phyloP scores from a whole-genome alignment of 2,113 vertebrate genomes.

The Hystrix brachyura region DNA sequence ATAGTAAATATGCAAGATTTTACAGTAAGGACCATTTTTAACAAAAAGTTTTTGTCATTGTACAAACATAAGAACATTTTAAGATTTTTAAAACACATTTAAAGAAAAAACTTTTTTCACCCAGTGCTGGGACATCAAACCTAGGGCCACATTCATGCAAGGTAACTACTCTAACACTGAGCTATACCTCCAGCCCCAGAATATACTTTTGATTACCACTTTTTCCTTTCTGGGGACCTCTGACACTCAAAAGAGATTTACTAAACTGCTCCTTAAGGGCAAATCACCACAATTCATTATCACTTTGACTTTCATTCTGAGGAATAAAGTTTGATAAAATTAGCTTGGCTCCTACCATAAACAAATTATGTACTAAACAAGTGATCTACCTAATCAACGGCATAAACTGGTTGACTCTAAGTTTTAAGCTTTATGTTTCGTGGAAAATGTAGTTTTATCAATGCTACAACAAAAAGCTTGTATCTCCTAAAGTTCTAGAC shows the following conservation, averaged over 20 bases:
- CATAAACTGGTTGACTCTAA: not conserved
- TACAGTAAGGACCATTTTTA: not conserved
- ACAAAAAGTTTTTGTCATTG: not conserved
- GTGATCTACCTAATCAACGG: not conserved
- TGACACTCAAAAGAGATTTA: not conserved
- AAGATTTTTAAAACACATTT: constrained; percentile 25
- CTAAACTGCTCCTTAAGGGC: not conserved
- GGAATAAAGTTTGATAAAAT: not conserved
- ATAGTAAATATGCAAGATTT: not conserved
- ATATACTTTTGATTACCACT: not conserved
- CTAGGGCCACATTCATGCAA: no score
- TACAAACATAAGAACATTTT: not conserved
- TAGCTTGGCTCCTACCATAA: not conserved
- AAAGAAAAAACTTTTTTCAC: not conserved
- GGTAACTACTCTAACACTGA: not conserved
- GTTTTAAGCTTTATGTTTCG: not conserved
- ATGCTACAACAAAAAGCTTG: not conserved
- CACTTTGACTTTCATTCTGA: not conserved
- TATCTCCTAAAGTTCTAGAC: not conserved
- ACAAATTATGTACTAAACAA: not conserved
- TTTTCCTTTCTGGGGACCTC: not conserved
- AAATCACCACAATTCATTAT: not conserved
- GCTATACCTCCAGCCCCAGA: not conserved
- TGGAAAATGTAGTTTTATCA: not conserved
- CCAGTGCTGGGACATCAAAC: not conserved